Conservation (phyloP, 2,888 invertebrate species). For the Caenorhabditis doughertyi region DNA sequence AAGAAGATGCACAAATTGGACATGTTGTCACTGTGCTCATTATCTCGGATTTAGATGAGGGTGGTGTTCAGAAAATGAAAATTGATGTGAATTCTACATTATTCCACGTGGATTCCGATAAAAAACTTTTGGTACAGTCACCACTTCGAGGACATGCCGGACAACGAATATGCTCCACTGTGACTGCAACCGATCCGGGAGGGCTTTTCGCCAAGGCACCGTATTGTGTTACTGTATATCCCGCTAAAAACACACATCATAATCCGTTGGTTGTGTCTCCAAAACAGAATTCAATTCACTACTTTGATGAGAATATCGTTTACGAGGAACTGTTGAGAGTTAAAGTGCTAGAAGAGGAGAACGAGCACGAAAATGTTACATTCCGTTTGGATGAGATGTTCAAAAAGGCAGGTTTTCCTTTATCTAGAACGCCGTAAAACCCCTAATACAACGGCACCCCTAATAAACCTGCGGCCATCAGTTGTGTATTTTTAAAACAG, state of each 20-base stretch:
- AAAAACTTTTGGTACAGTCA: constrained; percentile 47
- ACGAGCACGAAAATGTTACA: constrained; percentile 38
- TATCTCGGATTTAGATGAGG: constrained; percentile 60
- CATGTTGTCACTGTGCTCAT: constrained; percentile 58
- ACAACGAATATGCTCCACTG: constrained; percentile 61
- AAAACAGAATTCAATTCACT: constrained; percentile 72
- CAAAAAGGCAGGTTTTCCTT: constrained; percentile 61
- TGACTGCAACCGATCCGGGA: constrained; percentile 19
- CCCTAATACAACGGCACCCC: too few species aligned
- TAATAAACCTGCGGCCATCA: too few species aligned
- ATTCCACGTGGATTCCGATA: constrained; percentile 65
- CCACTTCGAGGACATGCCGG: constrained; percentile 67
- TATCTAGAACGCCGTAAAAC: too few species aligned
- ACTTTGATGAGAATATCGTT: constrained; percentile 71
- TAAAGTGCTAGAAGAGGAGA: constrained; percentile 66
- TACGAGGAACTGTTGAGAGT: constrained; percentile 69
- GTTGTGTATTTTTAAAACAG: too few species aligned
- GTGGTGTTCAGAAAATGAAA: constrained; percentile 21
- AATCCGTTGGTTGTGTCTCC: constrained; percentile 69
- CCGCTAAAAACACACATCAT: constrained; percentile 68
- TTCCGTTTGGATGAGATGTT: constrained; percentile 69
- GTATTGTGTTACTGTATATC: constrained; percentile 71
- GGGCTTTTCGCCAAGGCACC: constrained; percentile 23
- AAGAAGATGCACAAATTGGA: constrained; percentile 58
- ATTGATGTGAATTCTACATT: constrained; percentile 59